These are phyloP conservation scores for Ornithoptera priamus DNA, from an alignment of 2,888 invertebrate genomes.

Conservation along the genomic window DNA sequence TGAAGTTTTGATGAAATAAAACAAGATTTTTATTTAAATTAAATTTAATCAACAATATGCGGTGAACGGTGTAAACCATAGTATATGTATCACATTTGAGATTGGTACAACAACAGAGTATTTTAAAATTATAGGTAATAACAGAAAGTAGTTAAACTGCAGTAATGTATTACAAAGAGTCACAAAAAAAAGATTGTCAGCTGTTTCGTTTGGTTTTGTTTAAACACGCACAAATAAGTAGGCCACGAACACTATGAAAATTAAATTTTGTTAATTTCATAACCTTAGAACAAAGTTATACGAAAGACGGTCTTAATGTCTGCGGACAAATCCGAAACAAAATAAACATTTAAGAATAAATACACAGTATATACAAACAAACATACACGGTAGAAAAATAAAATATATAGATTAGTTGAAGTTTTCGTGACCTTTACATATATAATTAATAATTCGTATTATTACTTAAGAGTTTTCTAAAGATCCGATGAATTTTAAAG, in stretches of 20 bases:
- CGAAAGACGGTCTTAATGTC: too few relatives aligned
- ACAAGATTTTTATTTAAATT: constrained; percentile 10
- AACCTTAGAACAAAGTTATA: too few relatives aligned
- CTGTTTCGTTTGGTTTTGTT: constrained; percentile 1
- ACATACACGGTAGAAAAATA: too few relatives aligned
- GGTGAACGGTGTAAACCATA: constrained; percentile 11
- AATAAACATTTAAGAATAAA: too few relatives aligned
- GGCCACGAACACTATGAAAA: constrained; percentile 11
- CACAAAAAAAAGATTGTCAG: not conserved
- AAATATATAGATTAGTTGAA: not conserved
- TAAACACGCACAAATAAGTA: constrained; percentile 4
- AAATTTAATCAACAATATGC: constrained; percentile 27
- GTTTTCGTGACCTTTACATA: not conserved
- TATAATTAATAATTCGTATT: not conserved
- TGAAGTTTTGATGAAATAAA: constrained; percentile 19
- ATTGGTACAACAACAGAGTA: constrained; percentile 26
- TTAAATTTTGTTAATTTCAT: not conserved
- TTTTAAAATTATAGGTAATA: constrained; percentile 12
- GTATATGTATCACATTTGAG: constrained; percentile 32
- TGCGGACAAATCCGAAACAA: too few relatives aligned
- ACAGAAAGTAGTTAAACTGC: constrained; percentile 8
- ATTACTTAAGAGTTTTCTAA: not conserved
- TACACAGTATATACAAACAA: too few relatives aligned
- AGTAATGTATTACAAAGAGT: not conserved
- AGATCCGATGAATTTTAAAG: not conserved